These are phyloP conservation scores for Bucco capensis DNA, from an alignment of 2,113 vertebrate species.

Conservation along the genomic window DNA sequence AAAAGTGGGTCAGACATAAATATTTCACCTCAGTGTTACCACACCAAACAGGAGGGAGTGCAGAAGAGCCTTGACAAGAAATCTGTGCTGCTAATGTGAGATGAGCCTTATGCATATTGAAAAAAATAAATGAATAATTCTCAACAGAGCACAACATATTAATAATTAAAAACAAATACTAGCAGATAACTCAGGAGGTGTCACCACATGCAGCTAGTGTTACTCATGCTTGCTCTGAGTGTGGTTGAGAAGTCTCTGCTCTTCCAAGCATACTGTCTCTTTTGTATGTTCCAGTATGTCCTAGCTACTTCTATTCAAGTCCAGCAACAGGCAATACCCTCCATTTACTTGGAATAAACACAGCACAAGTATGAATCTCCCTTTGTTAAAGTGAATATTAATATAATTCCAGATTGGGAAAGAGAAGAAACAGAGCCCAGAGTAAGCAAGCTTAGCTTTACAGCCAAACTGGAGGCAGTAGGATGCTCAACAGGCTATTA, in stretches of 20 bases:
- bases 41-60: not conserved
- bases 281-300: not conserved
- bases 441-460: not conserved
- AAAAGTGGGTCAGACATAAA: not conserved
- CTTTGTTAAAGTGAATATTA: not conserved
- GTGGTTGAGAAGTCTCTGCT: not conserved
- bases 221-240: not conserved
- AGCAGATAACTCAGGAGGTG: not conserved
- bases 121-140: constrained; percentile 21
- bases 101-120: not conserved
- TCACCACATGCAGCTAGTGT: not conserved
- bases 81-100: not conserved
- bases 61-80: not conserved
- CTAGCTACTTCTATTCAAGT: not conserved
- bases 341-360: not conserved
- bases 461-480: not conserved
- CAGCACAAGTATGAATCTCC: not conserved
- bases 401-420: not conserved
- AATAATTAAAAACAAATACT: constrained; percentile 40
- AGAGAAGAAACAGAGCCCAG: not conserved
- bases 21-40: not conserved
- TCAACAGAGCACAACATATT: not conserved
- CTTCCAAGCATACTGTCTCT: not conserved
- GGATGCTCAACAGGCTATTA: not conserved
- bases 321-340: not conserved